phyloP scores from a whole-genome alignment of 2,888 invertebrate genomes.

The Sturmia bella region DNA sequence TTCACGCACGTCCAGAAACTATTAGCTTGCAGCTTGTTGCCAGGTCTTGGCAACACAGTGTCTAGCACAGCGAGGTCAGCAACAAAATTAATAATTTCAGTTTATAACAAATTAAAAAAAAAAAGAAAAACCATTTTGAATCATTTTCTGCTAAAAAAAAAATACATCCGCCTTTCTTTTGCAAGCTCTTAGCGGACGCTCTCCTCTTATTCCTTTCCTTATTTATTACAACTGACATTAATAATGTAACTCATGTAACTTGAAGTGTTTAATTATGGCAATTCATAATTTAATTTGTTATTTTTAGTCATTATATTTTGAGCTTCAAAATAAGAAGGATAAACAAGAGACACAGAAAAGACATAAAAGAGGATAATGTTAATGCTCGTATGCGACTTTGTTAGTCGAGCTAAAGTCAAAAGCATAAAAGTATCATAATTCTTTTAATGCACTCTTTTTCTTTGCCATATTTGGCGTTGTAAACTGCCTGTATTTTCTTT shows the following conservation, averaged over 20 bases:
- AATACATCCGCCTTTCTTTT: not conserved
- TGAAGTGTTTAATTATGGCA: constrained; percentile 45
- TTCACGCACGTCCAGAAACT: too few species aligned
- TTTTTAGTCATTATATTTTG: too few species aligned
- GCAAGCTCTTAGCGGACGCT: not conserved
- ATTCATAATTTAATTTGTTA: constrained; percentile 20
- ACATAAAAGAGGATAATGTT: not conserved
- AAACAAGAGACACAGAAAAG: constrained; percentile 1
- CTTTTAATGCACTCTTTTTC: not conserved
- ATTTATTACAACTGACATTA: not conserved
- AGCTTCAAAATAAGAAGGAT: not conserved
- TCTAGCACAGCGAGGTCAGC: too few species aligned
- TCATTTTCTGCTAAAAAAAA: too few species aligned
- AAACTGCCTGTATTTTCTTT: too few species aligned
- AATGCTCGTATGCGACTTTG: constrained; percentile 11
- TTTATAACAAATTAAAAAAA: too few species aligned
- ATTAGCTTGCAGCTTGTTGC: too few species aligned
- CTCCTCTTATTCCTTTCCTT: not conserved
- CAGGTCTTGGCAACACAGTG: too few species aligned
- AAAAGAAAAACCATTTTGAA: too few species aligned
- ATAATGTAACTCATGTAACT: constrained; percentile 31
- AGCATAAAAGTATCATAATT: constrained; percentile 22
- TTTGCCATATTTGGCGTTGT: not conserved
- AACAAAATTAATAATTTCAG: too few species aligned
- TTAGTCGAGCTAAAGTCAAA: constrained; percentile 17